Evolutionary conservation across 2,113 vertebrate species (phyloP), one percentile per base, ranked within the genome.

Genomic region (Oenanthe melanoleuca): DNA sequence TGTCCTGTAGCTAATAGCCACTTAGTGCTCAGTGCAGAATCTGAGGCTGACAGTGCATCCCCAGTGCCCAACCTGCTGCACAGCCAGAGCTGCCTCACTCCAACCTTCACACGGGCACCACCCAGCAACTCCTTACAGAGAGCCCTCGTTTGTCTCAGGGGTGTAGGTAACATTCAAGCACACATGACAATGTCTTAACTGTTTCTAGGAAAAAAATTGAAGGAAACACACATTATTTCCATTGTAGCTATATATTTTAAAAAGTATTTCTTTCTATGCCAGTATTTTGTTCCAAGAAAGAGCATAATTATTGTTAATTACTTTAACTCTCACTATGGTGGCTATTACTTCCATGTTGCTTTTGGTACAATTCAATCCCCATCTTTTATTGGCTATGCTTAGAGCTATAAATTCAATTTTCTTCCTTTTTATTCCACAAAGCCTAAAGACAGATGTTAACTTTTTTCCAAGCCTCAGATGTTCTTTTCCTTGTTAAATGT

Each of bases 401-500:
- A 52, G n/a, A 88, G 44, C 31, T 57, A 91, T 57, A 84, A 86
- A 94, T 92, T 92, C 40, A 74, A 34, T 91, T 95, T 93, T 94
- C 80, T 80, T 61, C 31, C 61, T 88, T 89, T 92, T 87, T 57
- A 69, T 83, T 87, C 66, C 38, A 77, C 5, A 18, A 93, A 82
- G 40, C 79, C 72, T 80, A 60, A 91, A 86, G 82, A 93, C 85
- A 95, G 69, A 74, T 74, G 53, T 65, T 86, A 95, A 88, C 79
- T 88, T 93, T 78, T 74, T 74, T 9, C 65, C 95, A 93, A 86
- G 81, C 55, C 80, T 96, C 75, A 80, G 82, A 88, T 93, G 69
- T 93, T 95, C 95, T 83, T 74, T 63, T 95, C 52, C 56, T 52
- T 80, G 53, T 69, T 88, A 92, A 95, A 92, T 93, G 92, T 74